Conservation (phyloP, 64 coral and sea anemone species). For the Astreopora myriophthalma region DNA sequence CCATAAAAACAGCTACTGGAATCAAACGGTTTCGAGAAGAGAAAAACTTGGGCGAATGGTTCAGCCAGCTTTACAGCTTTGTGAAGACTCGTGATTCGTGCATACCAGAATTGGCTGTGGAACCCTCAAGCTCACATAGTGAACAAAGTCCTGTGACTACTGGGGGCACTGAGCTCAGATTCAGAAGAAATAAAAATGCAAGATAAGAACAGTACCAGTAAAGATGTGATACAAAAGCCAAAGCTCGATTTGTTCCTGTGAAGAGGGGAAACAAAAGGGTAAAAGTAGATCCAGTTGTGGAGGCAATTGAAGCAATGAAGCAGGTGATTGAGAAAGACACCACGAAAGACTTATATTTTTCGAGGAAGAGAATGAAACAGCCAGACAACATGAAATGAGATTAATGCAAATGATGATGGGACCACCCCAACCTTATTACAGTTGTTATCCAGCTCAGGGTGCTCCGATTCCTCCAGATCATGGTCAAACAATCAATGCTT, state of each 20-base stretch:
- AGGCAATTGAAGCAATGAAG: neutral
- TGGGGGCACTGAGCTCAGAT: neutral
- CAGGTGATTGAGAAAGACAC: constrained; percentile 1
- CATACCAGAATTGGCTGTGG: no score
- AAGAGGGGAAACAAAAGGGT: neutral
- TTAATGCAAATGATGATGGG: neutral
- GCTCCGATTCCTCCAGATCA: constrained; percentile 55
- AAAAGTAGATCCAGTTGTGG: neutral
- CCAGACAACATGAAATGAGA: constrained; percentile 5
- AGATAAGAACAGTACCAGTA: neutral
- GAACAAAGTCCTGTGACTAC: no score
- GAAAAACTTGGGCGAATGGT: no score
- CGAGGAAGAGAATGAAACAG: neutral
- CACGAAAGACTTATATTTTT: neutral
- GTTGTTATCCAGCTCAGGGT: constrained; percentile 57
- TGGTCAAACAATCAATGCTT: constrained; percentile 48
- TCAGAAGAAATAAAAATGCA: neutral
- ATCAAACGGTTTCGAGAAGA: no score
- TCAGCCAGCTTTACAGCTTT: no score
- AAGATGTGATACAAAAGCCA: neutral
- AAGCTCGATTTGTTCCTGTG: neutral
- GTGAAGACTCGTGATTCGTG: no score
- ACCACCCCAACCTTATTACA: constrained; percentile 39
- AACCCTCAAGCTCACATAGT: no score
- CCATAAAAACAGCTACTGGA: no score